These are phyloP conservation scores for Protomyctophum bolini DNA, from an alignment of 2,113 vertebrate genomes.

Conservation along the genomic window DNA sequence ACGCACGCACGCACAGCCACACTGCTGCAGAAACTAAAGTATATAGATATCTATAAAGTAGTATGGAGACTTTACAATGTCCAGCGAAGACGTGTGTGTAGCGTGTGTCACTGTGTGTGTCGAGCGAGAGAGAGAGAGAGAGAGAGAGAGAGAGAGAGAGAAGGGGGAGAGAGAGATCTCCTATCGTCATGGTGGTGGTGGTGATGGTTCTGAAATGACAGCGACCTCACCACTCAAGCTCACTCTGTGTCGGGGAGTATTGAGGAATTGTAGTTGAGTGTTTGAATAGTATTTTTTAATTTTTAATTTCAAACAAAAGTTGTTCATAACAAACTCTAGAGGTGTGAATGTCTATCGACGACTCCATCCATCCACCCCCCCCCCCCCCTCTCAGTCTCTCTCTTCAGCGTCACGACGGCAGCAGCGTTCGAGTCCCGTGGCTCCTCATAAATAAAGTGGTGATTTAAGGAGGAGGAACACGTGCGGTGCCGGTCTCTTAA, in stretches of 20 bases:
- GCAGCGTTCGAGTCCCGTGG: slow-evolving; percentile 51
- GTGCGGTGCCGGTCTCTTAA: slow-evolving; percentile 22
- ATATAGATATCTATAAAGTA: too few species aligned
- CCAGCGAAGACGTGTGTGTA: too few species aligned
- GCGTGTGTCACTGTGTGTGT: not conserved
- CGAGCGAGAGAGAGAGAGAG: slow-evolving; percentile 30
- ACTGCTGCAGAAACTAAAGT: too few species aligned
- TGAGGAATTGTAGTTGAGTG: too few species aligned
- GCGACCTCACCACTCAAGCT: slow-evolving; percentile 55
- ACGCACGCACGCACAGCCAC: too few species aligned
- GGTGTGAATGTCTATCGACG: slow-evolving; percentile 9
- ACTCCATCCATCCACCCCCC: slow-evolving; percentile 39
- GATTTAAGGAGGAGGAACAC: slow-evolving; percentile 37
- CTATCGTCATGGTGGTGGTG: not conserved
- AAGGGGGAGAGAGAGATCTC: slow-evolving; percentile 1
- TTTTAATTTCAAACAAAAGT: too few species aligned
- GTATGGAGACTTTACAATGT: too few species aligned
- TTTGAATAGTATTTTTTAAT: too few species aligned
- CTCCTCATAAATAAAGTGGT: slow-evolving; percentile 21
- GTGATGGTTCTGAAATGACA: slow-evolving; percentile 79
- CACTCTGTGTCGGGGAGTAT: too few species aligned
- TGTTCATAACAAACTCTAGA: too few species aligned
- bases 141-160: slow-evolving; percentile 35
- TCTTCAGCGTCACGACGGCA: slow-evolving; percentile 66
- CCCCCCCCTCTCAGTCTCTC: slow-evolving; percentile 35